Percentiles rank a stretch among this genome's conserved stretches.
These are phyloP conservation scores for Potamilus streckersoni DNA, from an alignment of 1,140 invertebrate genomes.

Conservation along the genomic window DNA sequence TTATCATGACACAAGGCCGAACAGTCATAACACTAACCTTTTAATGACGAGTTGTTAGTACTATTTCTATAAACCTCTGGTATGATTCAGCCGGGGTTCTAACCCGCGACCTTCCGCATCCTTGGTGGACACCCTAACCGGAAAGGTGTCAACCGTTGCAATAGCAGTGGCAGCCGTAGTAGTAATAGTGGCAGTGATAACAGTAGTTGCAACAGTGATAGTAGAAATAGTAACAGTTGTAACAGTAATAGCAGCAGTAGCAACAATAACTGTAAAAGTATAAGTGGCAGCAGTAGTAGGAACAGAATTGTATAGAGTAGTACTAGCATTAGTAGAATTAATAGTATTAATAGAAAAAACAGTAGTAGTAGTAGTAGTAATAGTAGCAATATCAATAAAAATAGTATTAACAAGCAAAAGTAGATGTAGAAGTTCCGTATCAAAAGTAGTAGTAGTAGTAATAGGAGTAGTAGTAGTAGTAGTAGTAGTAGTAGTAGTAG, in stretches of 20 bases:
- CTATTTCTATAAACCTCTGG: too few relatives aligned
- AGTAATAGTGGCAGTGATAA: neutral
- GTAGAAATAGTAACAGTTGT: neutral
- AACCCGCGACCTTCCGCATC: too few relatives aligned
- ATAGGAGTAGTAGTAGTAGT: neutral
- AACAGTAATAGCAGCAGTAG: neutral
- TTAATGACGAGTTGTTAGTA: too few relatives aligned
- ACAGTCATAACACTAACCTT: too few relatives aligned
- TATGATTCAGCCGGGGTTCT: too few relatives aligned
- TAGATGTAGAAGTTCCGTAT: too few relatives aligned
- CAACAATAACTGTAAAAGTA: neutral
- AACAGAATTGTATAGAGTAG: slow-evolving; percentile 13
- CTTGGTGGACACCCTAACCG: too few relatives aligned
- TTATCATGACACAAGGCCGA: too few relatives aligned
- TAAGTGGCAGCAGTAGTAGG: neutral
- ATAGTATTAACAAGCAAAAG: too few relatives aligned
- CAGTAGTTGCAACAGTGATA: neutral
- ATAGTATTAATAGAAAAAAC: neutral
- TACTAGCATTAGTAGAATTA: slow-evolving; percentile 15
- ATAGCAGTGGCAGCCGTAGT: slow-evolving; percentile 9
- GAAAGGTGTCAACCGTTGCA: neutral
- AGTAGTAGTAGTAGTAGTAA: slow-evolving; percentile 20
- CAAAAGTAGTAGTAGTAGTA: slow-evolving; percentile 1
- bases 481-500: neutral
- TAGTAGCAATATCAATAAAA: too few relatives aligned